Conservation (phyloP, 1,140 invertebrate genomes). For the Bombus affinis region DNA sequence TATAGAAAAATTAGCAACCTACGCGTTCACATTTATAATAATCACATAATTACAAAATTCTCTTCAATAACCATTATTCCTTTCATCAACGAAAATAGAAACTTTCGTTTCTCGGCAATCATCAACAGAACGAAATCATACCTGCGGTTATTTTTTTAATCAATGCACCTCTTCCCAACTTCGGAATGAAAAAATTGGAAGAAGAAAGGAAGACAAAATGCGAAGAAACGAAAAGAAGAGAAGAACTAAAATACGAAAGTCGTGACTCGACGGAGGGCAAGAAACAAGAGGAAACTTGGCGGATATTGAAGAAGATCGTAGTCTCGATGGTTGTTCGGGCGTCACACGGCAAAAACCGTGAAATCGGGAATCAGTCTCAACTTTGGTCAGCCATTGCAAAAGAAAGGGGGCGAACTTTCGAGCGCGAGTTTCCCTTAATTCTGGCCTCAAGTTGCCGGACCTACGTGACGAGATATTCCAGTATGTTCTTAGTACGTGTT, state of each 20-base stretch:
- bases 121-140: not conserved
- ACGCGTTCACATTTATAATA: not conserved
- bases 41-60: not conserved
- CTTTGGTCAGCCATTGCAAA: conserved; percentile 26
- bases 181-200: not conserved
- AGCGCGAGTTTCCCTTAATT: conserved; percentile 65
- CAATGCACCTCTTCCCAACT: not conserved
- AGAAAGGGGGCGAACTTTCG: conserved; percentile 50
- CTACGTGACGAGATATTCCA: conserved; percentile 68
- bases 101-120: not conserved
- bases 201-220: not conserved
- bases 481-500: conserved; percentile 60
- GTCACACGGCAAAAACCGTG: conserved; percentile 25
- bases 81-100: not conserved
- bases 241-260: conserved; percentile 4
- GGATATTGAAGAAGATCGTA: conserved; percentile 42
- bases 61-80: not conserved
- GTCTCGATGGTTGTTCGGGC: conserved; percentile 27
- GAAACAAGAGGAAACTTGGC: conserved; percentile 12
- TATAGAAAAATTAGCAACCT: not conserved
- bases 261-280: not conserved
- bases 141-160: not conserved
- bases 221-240: not conserved
- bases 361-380: conserved; percentile 41
- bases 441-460: conserved; percentile 51